Evolutionary conservation across 2,797 vertebrate species (phyloP), one percentile per base, ranked within the genome.

Genomic region (Orestias chungarensis): DNA sequence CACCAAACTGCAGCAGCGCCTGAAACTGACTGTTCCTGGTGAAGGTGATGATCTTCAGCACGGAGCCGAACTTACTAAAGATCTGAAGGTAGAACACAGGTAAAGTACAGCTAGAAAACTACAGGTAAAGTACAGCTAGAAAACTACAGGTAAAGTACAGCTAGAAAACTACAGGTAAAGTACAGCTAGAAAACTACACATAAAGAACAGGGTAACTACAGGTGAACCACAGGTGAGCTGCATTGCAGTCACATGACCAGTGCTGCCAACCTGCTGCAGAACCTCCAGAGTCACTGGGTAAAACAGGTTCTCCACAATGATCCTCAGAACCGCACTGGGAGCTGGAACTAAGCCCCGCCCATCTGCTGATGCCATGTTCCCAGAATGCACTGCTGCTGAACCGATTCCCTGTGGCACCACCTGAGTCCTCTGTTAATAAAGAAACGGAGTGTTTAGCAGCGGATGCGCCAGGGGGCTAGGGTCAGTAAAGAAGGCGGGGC

Each of bases 1-100:
- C 97, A 0, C 95, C 94, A 61, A 97, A 98, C 74, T 99, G 97
- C 64, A 99, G 75, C 50, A 99, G 92, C 1, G 97, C 96, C 88
- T 99, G 97, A 80, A 99, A 98, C 81, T 98, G 97, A 79, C 95
- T 97, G 88, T 99, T 99, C 88, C 97, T 97, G 1, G 96, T 98
- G 88, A 98, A 99, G 0, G 96, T 99, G 75, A 99, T 99, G 68
- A 99, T 97, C 80, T 97, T 98, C 88, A 99, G 73, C 42, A 99
- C 97, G 0, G 96, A 96, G 70, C 97, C 97, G 43, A 97, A 97
- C 85, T 98, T 98, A 78, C 96, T 96, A 84, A 98, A 98, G 82
- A 98, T 98, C 97, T 98, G 78, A 64, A 12, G 14, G n/a, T n/a
- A n/a, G n/a, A n/a, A n/a, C n/a, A n/a, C n/a, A n/a, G n/a, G n/a